These are phyloP conservation scores for Heliconius ethilla DNA, from an alignment of 2,888 invertebrate species.

Conservation along the genomic window DNA sequence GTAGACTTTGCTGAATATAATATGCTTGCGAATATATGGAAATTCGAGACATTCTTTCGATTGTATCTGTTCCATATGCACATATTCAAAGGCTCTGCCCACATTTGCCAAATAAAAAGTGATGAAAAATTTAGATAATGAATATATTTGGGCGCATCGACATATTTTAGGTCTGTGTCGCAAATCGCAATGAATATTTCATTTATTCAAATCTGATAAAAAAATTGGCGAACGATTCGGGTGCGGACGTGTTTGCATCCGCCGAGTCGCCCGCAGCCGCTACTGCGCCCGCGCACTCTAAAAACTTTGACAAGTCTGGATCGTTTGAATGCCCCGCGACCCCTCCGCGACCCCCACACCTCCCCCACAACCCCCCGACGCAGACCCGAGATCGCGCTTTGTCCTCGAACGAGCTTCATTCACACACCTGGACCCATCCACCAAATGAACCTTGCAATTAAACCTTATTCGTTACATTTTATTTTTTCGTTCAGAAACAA, in stretches of 20 bases:
- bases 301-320: slow-evolving; percentile 59
- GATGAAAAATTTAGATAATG: slow-evolving; percentile 37
- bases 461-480: slow-evolving; percentile 45
- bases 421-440: slow-evolving; percentile 52
- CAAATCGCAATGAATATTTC: slow-evolving; percentile 66
- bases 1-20: not conserved
- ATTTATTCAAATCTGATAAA: slow-evolving; percentile 66
- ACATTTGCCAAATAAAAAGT: slow-evolving; percentile 31
- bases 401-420: slow-evolving; percentile 45
- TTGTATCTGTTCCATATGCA: slow-evolving; percentile 15
- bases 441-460: slow-evolving; percentile 47
- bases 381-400: slow-evolving; percentile 34
- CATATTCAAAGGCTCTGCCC: slow-evolving; percentile 25
- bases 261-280: slow-evolving; percentile 36
- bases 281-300: slow-evolving; percentile 44
- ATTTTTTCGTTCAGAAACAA: slow-evolving; percentile 47
- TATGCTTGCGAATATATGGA: slow-evolving; percentile 17
- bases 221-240: slow-evolving; percentile 54
- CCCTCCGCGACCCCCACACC: slow-evolving; percentile 37
- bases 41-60: slow-evolving; percentile 19
- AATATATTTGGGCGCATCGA: slow-evolving; percentile 36
- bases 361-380: slow-evolving; percentile 49
- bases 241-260: slow-evolving; percentile 56
- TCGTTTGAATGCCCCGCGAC: slow-evolving; percentile 40
- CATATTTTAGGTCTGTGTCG: slow-evolving; percentile 44